These are phyloP conservation scores for Hippocampus zosterae DNA, from an alignment of 2,113 vertebrate species.

Conservation along the genomic window DNA sequence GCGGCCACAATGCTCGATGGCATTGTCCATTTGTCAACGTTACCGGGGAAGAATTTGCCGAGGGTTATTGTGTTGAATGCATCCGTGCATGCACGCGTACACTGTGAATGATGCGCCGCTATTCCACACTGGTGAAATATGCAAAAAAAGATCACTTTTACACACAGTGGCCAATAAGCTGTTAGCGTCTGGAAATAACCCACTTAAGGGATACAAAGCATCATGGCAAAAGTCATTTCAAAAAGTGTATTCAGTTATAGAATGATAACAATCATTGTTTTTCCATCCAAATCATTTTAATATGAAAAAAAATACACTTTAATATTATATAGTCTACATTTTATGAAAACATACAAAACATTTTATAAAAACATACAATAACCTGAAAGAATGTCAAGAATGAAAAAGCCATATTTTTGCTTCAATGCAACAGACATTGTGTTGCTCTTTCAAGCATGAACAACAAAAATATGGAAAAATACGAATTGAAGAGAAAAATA, in stretches of 20 bases:
- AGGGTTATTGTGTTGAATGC: background rate
- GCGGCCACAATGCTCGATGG: background rate
- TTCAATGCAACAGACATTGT: no score
- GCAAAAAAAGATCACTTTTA: background rate
- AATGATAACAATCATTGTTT: background rate
- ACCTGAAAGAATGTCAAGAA: no score
- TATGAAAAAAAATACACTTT: no score
- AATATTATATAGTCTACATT: no score
- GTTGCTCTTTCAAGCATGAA: no score
- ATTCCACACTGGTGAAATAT: background rate
- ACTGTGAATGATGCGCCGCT: background rate
- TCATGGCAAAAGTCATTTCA: background rate
- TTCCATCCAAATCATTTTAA: background rate
- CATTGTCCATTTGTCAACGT: background rate
- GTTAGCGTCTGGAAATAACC: background rate
- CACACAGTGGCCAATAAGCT: background rate
- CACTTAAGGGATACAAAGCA: background rate
- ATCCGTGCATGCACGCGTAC: background rate
- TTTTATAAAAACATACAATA: no score
- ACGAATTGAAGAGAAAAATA: no score
- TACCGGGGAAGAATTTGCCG: background rate
- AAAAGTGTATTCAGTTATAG: background rate
- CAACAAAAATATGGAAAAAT: no score
- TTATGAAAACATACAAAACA: no score
- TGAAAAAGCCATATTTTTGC: no score